These are phyloP conservation scores for Merodon equestris DNA, from an alignment of 2,888 invertebrate species.

Conservation along the genomic window DNA sequence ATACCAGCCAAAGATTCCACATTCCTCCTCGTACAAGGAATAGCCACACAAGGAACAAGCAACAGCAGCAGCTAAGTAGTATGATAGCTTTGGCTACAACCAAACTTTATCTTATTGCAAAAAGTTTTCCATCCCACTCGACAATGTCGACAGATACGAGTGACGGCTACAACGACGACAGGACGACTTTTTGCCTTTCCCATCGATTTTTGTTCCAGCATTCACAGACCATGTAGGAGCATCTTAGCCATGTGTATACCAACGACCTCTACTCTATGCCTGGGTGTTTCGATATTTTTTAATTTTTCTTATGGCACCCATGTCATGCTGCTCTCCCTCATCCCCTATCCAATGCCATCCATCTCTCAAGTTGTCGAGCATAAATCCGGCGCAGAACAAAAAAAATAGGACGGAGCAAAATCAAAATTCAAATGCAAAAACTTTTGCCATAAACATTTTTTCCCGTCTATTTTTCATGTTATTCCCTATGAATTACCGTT, in stretches of 20 bases:
- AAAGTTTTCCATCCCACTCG: constrained; percentile 37
- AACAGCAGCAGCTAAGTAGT: constrained; percentile 57
- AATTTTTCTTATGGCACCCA: constrained; percentile 57
- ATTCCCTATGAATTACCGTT: constrained; percentile 44
- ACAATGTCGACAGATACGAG: constrained; percentile 22
- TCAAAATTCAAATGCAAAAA: constrained; percentile 62
- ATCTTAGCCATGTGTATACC: constrained; percentile 17
- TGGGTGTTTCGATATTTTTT: constrained; percentile 22
- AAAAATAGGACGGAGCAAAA: constrained; percentile 38
- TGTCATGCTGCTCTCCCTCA: constrained; percentile 10
- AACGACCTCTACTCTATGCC: too few relatives aligned
- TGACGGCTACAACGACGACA: constrained; percentile 16
- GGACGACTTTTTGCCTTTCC: constrained; percentile 29
- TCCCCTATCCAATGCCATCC: constrained; percentile 1
- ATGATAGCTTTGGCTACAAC: constrained; percentile 35
- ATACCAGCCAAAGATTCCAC: constrained; percentile 24
- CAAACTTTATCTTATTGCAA: constrained; percentile 58
- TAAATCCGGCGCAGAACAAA: constrained; percentile 4
- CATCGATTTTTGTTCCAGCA: constrained; percentile 35
- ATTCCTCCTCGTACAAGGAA: too few relatives aligned
- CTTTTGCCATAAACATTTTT: constrained; percentile 55
- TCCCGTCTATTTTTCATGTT: constrained; percentile 1
- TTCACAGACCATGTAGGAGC: not conserved
- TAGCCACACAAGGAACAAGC: constrained; percentile 22
- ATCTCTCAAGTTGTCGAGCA: not conserved